Conservation (phyloP, 2,888 invertebrate genomes). For the Melanostoma mellinum region DNA sequence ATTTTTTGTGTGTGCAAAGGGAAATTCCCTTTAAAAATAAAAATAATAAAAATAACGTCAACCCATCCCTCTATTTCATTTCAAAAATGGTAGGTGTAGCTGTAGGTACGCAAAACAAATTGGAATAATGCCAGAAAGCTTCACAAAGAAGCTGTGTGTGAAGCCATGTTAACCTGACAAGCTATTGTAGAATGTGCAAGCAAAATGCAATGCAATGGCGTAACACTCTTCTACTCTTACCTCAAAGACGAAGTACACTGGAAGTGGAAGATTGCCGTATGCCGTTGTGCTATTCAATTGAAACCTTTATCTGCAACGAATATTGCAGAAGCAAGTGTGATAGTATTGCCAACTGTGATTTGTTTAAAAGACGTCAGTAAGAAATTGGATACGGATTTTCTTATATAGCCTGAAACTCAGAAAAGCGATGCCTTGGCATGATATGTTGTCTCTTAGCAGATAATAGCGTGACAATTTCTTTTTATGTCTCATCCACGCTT, state of each 20-base stretch:
- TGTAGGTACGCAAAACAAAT: constrained; percentile 40
- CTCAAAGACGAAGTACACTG: constrained; percentile 35
- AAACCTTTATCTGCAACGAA: constrained; percentile 37
- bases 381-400: no score
- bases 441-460: no score
- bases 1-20: constrained; percentile 16
- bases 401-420: no score
- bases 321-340: constrained; percentile 6
- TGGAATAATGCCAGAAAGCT: constrained; percentile 70
- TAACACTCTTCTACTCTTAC: neutral
- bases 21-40: constrained; percentile 29
- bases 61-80: neutral
- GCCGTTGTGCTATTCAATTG: constrained; percentile 19
- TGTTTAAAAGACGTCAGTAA: neutral
- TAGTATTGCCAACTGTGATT: constrained; percentile 4
- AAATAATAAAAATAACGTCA: neutral
- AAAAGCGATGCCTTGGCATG: no score
- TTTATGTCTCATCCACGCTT: no score
- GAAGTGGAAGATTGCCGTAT: constrained; percentile 48
- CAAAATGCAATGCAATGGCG: neutral
- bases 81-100: constrained; percentile 29
- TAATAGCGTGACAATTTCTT: no score
- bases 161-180: constrained; percentile 60
- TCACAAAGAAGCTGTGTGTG: constrained; percentile 46
- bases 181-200: neutral